Conservation (phyloP, 2,888 invertebrate genomes). For the Athalia rosae region DNA sequence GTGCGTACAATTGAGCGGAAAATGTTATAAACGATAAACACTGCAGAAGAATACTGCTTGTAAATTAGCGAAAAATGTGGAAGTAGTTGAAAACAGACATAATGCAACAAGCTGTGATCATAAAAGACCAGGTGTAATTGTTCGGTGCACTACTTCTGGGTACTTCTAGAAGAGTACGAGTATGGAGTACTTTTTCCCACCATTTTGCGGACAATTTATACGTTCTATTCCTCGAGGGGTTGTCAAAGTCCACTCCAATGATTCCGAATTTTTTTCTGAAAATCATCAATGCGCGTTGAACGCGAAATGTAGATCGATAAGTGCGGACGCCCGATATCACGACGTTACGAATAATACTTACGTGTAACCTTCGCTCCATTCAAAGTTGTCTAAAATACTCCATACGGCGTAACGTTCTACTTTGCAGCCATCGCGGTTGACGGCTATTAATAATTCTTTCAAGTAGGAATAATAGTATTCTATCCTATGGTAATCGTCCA, state of each 20-base stretch:
- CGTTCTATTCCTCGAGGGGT: conserved; percentile 77
- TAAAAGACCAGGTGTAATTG: not conserved
- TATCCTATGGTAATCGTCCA: conserved; percentile 60
- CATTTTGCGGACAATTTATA: conserved; percentile 79
- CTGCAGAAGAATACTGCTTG: too few species aligned
- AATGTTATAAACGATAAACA: too few species aligned
- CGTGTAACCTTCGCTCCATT: conserved; percentile 79
- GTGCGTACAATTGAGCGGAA: too few species aligned
- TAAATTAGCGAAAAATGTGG: too few species aligned
- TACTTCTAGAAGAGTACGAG: conserved; percentile 66
- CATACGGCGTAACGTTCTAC: conserved; percentile 77
- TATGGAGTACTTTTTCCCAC: conserved; percentile 76
- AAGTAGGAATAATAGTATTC: conserved; percentile 72
- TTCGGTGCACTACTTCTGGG: not conserved
- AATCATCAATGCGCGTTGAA: conserved; percentile 53
- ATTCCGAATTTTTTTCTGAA: conserved; percentile 81
- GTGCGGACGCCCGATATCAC: not conserved
- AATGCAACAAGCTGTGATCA: too few species aligned
- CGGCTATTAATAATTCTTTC: conserved; percentile 73
- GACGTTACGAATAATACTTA: conserved; percentile 64
- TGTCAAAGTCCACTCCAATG: conserved; percentile 80
- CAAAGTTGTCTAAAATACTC: conserved; percentile 81
- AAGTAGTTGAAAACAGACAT: too few species aligned
- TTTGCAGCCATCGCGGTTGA: conserved; percentile 73
- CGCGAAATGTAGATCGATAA: not conserved